Evolutionary conservation across 2,113 vertebrate species (phyloP), one percentile per base, ranked within the genome.

Genomic region (Patagioenas fasciata): DNA sequence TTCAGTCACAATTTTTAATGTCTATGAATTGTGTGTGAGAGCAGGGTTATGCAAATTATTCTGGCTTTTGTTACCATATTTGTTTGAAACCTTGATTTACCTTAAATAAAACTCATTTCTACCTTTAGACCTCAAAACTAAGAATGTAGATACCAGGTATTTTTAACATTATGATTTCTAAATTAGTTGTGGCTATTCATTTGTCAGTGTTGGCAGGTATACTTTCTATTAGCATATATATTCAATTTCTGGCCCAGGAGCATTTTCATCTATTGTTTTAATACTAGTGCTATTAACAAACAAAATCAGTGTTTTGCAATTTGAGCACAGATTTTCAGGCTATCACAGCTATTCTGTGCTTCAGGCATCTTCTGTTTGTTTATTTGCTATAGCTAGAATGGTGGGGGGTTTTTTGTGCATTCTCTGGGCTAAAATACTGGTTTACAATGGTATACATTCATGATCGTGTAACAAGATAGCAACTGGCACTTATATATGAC

Each of bases 401-500:
- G 44, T 19, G 44, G 18, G 91, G 13, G 2, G 5, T 13, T 31
- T 78, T 85, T 89, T 80, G 24, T 85, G 47, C 36, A 3, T 85
- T 91, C 83, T 95, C 26, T 74, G 75, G 69, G 38, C 85, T 83
- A 78, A 96, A 96, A 69, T 94, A 61, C 70, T 93, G 26, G 48
- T 97, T 97, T 96, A 56, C 42, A 85, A 70, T 70, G 50, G 89
- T 86, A 74, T 85, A 97, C 79, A 44, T 82, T 97, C 79, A 65
- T 48, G 84, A 96, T 97, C 95, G 89, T 88, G 92, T 96, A 95
- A 97, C 78, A 89, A 82, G 95, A 97, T 87, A 97, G 80, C 89
- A 96, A 93, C 91, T 95, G 97, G 94, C 96, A 93, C 94, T 96
- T 98, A 92, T 88, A 82, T 97, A 97, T 95, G 95, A 67, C 85